A percentile compares a stretch with the other conserved stretches of the same genome.
Conservation (phyloP, 2,888 invertebrate species). For the Parochlus steinenii region DNA sequence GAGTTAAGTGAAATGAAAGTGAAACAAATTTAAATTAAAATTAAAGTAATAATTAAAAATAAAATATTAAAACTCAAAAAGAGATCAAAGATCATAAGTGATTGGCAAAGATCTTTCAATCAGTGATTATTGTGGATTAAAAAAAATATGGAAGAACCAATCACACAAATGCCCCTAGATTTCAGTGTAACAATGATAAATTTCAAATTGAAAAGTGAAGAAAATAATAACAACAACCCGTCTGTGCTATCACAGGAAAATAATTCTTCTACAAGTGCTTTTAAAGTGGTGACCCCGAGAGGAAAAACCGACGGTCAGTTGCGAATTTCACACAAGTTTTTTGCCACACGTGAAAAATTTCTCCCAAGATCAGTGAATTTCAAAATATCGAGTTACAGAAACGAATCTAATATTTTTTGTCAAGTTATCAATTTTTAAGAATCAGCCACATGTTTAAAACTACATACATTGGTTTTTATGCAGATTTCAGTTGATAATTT, state of each 20-base stretch:
- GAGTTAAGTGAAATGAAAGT: background rate
- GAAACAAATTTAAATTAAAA: constrained; percentile 1
- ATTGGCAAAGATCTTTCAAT: too few species aligned
- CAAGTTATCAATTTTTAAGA: too few species aligned
- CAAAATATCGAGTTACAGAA: too few species aligned
- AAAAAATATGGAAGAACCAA: constrained; percentile 10
- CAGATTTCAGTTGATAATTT: too few species aligned
- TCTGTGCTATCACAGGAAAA: constrained; percentile 8
- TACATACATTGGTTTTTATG: too few species aligned
- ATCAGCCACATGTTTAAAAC: too few species aligned
- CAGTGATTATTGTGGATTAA: background rate
- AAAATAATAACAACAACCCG: constrained; percentile 7
- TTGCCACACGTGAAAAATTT: too few species aligned
- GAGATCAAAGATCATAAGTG: constrained; percentile 1
- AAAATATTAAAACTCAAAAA: background rate
- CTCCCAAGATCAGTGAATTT: too few species aligned
- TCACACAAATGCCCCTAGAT: constrained; percentile 11
- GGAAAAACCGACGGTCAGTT: constrained; percentile 27
- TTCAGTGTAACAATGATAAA: constrained; percentile 12
- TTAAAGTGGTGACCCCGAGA: constrained; percentile 29
- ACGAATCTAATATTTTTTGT: too few species aligned
- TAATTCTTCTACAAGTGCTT: constrained; percentile 23
- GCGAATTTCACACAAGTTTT: too few species aligned
- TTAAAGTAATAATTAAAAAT: background rate
- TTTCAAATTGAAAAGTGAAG: constrained; percentile 8